Evolutionary conservation across 2,797 vertebrate genomes (phyloP).

Genomic region (Molossus alvarezi): DNA sequence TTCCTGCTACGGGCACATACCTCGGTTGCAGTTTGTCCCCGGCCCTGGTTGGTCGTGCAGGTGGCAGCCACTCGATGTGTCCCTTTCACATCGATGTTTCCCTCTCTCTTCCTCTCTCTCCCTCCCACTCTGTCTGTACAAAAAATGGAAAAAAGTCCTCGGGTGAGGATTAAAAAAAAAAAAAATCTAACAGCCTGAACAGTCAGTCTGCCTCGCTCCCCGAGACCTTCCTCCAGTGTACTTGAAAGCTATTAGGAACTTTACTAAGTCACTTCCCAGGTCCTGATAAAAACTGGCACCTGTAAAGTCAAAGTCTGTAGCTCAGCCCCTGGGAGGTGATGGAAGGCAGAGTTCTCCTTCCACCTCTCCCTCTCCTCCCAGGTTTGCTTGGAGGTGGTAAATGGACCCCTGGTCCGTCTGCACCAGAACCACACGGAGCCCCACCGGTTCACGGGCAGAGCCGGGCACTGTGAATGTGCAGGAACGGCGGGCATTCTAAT

Average conservation of each 20-base stretch:
- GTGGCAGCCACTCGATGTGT: no score
- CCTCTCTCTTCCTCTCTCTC: no score
- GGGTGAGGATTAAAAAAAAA: no score
- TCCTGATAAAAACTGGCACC: background rate
- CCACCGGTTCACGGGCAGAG: background rate
- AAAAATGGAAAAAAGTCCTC: no score
- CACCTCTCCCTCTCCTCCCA: background rate
- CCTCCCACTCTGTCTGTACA: no score
- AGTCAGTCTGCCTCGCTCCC: background rate
- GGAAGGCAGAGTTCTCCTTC: background rate
- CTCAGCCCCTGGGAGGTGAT: background rate
- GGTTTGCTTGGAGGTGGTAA: background rate
- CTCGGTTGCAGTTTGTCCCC: no score
- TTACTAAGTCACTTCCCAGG: background rate
- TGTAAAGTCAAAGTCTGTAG: background rate
- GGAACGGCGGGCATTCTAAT: background rate
- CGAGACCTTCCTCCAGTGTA: background rate
- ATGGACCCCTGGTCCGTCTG: no score
- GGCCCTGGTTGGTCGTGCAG: no score
- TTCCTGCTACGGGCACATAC: no score
- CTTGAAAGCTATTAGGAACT: background rate
- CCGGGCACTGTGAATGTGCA: no score
- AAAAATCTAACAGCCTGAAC: background rate
- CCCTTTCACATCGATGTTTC: no score
- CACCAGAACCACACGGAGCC: background rate